These are phyloP conservation scores for Choristoneura fumiferana DNA, from an alignment of 1,140 invertebrate species.

Conservation along the genomic window DNA sequence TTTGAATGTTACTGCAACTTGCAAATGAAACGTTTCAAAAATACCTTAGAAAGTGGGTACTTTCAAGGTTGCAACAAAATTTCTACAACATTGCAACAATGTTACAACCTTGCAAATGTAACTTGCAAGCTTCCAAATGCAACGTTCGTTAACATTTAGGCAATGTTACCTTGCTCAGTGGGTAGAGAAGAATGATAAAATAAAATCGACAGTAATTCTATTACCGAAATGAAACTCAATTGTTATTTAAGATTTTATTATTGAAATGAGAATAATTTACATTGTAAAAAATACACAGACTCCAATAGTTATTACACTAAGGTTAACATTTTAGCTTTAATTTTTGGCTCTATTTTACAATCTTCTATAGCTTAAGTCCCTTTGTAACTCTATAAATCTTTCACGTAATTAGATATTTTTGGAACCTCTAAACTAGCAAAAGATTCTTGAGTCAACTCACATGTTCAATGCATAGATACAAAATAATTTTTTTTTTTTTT, in stretches of 20 bases:
- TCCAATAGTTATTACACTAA: conserved; percentile 59
- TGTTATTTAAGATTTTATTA: conserved; percentile 70
- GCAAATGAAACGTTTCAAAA: too few species aligned
- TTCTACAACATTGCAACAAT: too few species aligned
- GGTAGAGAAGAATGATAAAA: too few species aligned
- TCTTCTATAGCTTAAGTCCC: conserved; percentile 27
- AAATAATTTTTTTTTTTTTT: too few species aligned
- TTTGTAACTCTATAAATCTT: conserved; percentile 9
- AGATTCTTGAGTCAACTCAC: not conserved
- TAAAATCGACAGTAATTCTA: not conserved
- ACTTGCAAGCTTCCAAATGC: too few species aligned
- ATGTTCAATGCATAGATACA: not conserved
- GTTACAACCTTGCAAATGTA: too few species aligned
- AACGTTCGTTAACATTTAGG: too few species aligned
- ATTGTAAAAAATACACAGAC: conserved; percentile 77
- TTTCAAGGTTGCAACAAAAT: too few species aligned
- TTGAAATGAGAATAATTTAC: conserved; percentile 77
- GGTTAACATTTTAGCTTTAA: conserved; percentile 55
- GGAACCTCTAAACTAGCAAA: conserved; percentile 7
- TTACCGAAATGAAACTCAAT: conserved; percentile 41
- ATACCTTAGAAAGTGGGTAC: too few species aligned
- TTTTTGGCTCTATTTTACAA: conserved; percentile 57
- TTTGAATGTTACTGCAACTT: too few species aligned
- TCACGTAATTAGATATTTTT: conserved; percentile 13
- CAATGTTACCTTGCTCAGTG: too few species aligned